Base-by-base conservation (phyloP, 2,888 invertebrate genomes). In the Drosophila mulleri region DNA sequence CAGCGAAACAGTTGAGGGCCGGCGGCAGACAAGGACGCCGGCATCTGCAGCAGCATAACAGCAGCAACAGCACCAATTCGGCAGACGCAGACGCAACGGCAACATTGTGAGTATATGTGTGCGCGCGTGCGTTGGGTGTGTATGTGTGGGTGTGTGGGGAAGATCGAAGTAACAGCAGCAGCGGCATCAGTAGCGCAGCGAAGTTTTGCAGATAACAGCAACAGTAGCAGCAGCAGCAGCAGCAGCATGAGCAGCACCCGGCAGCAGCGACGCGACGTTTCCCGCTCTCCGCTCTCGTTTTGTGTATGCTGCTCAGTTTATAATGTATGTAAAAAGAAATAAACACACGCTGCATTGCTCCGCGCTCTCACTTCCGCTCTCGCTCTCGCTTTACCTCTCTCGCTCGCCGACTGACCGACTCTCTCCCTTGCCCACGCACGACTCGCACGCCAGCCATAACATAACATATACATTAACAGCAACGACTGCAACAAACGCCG, bases 401-500 rank as follows among this genome's bases (percentile, higher is more conserved):
- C 68, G 71, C 54, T 77, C 64, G 57, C 48, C 65, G 56, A 63
- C 70, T 53, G 53, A 53, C 39, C 50, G 50, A 53, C 52, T 67
- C 52, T 35, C 54, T 72, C 68, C 66, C 84, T 78, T 74, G 65
- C 78, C 76, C 82, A 75, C 72, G 57, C 66, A 69, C 72, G 80
- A 67, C 78, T 70, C 72, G 67, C 67, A 12, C 67, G 47, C 68
- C 78, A 75, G 78, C 72, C 66, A 77, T 64, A 80, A 70, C 50
- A 69, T 67, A 69, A 76, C 80, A 78, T 80, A 63, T 73, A 80
- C 65, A 77, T 69, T 78, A 71, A 78, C 74, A 78, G 75, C 67
- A 65, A 71, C 48, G 71, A 88, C 83, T 80, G 83, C 83, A 83
- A 86, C 86, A 83, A 85, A 73, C 71, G 83, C 83, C 83, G 80